Base-by-base conservation (phyloP, 2,113 vertebrate genomes). In the Solea solea region DNA sequence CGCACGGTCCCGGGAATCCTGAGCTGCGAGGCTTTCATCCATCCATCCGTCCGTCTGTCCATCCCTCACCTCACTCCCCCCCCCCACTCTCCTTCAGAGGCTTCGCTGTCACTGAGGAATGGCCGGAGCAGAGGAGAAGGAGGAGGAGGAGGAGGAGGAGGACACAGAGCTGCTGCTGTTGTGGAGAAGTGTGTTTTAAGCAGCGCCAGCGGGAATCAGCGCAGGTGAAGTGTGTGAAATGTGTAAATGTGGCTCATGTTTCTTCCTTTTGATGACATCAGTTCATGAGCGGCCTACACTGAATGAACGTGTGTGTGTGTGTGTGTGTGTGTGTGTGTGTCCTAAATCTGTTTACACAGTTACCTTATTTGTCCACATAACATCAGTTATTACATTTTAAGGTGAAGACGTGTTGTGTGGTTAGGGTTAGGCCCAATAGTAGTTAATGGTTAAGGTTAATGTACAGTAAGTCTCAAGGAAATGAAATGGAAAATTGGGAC, bases 21-120 rank as follows among this genome's bases (percentile, higher is more conserved):
- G 64, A 63, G 72, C 76, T 9, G 28, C 52, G 0, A 71, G 73
- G 68, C 87, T 93, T 92, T 93, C 90, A 92, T 92, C 90, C 83
- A 54, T 34, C 34, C 34, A 34, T 34, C 34, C 34, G 5, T 34
- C 34, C 34, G 34, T 34, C 1, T 2, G 5, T 34, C 34, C 34
- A 34, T 34, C 34, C 34, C 34, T 34, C 34, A 21, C 34, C 34
- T 34, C 34, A 48, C 45, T 11, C 9, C 69, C 74, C 80, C 72
- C 85, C 87, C 63, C 61, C 78, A 72, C 34, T n/a, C 71, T 81
- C 84, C 76, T 70, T 80, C 78, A 78, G 65, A 74, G 74, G 76
- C 76, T 84, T 78, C 86, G 34, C 89, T 93, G 88, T 93, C 92
- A 93, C 84, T 90, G 81, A 88, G 86, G 90, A 92, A 93, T 92